A percentile compares a stretch with the other conserved stretches of the same genome.
phyloP scores from a whole-genome alignment of 2,113 vertebrate genomes.

The Arizona elegans region DNA sequence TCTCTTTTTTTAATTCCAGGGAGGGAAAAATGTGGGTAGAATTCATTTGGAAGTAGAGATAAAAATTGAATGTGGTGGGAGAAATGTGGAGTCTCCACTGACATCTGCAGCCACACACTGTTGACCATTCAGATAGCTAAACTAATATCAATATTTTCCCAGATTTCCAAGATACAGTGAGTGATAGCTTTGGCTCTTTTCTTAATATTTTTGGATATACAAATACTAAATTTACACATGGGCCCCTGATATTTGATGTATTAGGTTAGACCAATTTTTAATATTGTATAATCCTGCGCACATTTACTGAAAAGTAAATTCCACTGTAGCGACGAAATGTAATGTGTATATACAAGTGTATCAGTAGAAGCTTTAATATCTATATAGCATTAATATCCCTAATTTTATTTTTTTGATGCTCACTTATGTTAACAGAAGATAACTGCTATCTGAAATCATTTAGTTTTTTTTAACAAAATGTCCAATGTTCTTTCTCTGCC shows the following conservation, averaged over 20 bases:
- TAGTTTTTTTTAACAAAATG: background rate
- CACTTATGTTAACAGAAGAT: background rate
- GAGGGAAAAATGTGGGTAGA: background rate
- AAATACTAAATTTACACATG: background rate
- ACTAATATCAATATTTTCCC: conserved; percentile 5
- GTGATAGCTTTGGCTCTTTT: background rate
- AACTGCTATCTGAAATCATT: background rate
- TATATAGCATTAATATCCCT: background rate
- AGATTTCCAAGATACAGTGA: background rate
- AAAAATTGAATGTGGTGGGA: conserved; percentile 2
- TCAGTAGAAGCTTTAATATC: background rate
- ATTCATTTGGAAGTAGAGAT: background rate
- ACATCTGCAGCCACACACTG: background rate
- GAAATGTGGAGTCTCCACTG: background rate
- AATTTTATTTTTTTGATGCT: background rate
- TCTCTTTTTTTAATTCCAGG: background rate
- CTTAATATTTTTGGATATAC: background rate
- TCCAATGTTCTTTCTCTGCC: background rate
- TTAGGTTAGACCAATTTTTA: background rate
- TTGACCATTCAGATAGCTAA: background rate
- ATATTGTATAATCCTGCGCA: background rate
- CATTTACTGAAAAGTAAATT: background rate
- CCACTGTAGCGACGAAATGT: background rate
- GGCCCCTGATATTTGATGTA: background rate
- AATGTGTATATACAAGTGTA: background rate